Base-by-base conservation (phyloP, 2,888 invertebrate species). In the Nomada lathburiana region DNA sequence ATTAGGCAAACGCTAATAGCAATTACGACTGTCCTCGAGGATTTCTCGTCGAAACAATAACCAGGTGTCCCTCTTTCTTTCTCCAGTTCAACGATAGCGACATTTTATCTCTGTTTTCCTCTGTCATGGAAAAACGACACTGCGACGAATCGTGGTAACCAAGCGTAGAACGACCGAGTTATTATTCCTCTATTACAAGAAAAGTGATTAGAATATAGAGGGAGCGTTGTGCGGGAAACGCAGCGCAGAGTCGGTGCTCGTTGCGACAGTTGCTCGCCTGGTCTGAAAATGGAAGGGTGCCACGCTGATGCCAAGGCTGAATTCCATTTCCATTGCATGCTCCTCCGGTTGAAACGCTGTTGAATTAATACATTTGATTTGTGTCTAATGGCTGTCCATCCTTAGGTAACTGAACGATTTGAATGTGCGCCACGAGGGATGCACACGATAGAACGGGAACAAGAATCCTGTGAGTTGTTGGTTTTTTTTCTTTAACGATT, bases 251-350 rank as follows among this genome's bases (percentile, higher is more conserved):
- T 3, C 53, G 65, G 26, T 16, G 36, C 65, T 63, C 29, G 69
- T 82, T 78, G 59, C 67, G 42, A 71, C 74, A 78, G 57, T 85
- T 60, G 75, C 72, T 42, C 23, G 65, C 68, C 76, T 63, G 70
- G 26, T 85, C 68, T 81, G 81, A 81, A 81, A 84, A 87, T 80
- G 80, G 73, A 85, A 76, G 62, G 69, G 57, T 87, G 75, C 64
- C 57, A 62, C 57, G 68, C 69, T 75, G 80, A 80, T 84, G 81
- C 60, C 85, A 87, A 87, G 86, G 83, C 76, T 69, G 75, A 81
- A 69, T 80, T 85, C 76, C 79, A 76, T 83, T 73, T 80, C 68
- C 79, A 77, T 70, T 76, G 79, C 75, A 77, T 50, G 81, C 75
- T 73, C 47, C 55, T 77, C 70, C 29, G 74, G 63, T 70, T 63